Evolutionary conservation across 2,797 vertebrate species (phyloP).

Genomic region (Hirundo rustica): DNA sequence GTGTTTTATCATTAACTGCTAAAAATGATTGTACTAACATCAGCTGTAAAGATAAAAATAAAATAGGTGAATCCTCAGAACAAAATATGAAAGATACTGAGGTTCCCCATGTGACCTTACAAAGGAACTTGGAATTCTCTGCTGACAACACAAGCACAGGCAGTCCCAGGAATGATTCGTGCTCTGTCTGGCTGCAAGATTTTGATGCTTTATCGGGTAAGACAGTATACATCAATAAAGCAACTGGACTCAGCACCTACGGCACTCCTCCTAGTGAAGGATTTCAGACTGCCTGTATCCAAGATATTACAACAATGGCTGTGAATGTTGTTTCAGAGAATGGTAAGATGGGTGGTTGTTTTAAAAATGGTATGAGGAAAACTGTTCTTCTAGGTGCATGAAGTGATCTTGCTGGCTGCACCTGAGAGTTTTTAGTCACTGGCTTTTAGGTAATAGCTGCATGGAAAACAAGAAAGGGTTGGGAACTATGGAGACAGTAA

Average conservation of each 20-base stretch:
- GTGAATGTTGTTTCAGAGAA: constrained; percentile 84
- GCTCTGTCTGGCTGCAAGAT: constrained; percentile 85
- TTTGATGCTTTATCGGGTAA: constrained; percentile 84
- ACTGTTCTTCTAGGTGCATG: background rate
- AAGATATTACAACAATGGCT: constrained; percentile 89
- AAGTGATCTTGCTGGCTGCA: background rate
- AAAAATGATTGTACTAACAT: background rate
- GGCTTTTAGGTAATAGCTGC: background rate
- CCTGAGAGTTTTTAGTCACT: background rate
- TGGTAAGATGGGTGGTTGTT: constrained; percentile 77
- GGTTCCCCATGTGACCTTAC: background rate
- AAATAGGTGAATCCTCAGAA: background rate
- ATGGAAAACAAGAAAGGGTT: background rate
- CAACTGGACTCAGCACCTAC: constrained; percentile 91
- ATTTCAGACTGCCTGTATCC: constrained; percentile 76
- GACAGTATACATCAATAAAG: constrained; percentile 87
- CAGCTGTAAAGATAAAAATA: background rate
- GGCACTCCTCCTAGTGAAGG: constrained; percentile 73
- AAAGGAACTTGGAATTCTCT: background rate
- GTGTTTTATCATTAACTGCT: background rate
- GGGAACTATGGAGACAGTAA: background rate
- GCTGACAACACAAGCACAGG: background rate
- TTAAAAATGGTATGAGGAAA: background rate
- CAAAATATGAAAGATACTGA: constrained; percentile 4
- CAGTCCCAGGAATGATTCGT: background rate